phyloP scores from a whole-genome alignment of 1,140 invertebrate genomes.

The Harpegnathos saltator region DNA sequence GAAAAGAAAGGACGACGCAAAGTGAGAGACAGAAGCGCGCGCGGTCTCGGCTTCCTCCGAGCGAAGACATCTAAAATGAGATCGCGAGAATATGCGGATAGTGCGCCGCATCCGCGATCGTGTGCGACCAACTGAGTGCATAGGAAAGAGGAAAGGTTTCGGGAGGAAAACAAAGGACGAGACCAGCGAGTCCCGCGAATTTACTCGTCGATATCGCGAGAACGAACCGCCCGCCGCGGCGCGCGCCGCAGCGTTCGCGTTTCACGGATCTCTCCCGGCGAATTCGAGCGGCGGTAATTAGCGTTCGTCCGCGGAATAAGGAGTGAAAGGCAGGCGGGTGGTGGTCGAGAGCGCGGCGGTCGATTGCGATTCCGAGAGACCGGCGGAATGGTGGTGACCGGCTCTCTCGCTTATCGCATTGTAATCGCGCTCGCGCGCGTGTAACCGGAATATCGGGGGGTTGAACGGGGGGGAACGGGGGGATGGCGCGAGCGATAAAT shows the following conservation, averaged over 20 bases:
- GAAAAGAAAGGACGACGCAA: no score
- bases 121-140: neutral
- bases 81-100: neutral
- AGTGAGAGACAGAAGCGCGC: neutral
- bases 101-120: no score
- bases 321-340: conserved; percentile 39
- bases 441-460: conserved; percentile 63
- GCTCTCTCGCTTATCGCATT: conserved; percentile 4
- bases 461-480: conserved; percentile 56
- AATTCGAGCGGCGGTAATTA: neutral
- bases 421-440: neutral
- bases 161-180: no score
- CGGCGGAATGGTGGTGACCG: conserved; percentile 19
- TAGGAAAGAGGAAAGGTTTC: no score
- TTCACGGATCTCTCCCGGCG: no score
- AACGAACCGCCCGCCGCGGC: no score
- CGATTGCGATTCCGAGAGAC: conserved; percentile 37
- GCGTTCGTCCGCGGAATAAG: conserved; percentile 15
- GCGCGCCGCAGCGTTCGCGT: no score
- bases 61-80: conserved; percentile 10
- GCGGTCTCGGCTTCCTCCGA: neutral
- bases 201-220: no score
- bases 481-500: conserved; percentile 79
- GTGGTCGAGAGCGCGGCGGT: neutral
- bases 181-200: no score